Conservation (phyloP, 2,113 vertebrate species). For the Siphamia tubifer region DNA sequence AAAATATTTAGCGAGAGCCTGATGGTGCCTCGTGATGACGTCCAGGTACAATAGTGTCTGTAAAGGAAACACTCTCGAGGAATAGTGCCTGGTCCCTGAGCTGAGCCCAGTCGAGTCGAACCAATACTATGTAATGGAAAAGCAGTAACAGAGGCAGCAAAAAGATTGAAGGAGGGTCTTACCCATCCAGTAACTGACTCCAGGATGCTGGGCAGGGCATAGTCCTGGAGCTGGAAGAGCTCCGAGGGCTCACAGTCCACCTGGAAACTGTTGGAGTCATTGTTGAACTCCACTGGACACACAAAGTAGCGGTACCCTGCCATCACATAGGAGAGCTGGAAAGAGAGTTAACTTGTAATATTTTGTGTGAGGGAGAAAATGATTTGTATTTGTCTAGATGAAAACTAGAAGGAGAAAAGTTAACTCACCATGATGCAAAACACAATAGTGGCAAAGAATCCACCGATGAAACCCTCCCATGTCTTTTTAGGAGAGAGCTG, state of each 20-base stretch:
- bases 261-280: conserved; percentile 94
- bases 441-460: conserved; percentile 92
- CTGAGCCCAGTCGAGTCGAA: too few species aligned
- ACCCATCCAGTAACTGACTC: conserved; percentile 93
- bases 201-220: conserved; percentile 85
- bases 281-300: conserved; percentile 98
- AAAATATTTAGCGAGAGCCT: too few species aligned
- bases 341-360: background rate
- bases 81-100: too few species aligned
- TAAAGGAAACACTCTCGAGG: too few species aligned
- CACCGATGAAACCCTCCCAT: conserved; percentile 98
- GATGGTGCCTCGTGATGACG: too few species aligned
- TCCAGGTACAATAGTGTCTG: too few species aligned
- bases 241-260: conserved; percentile 94
- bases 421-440: conserved; percentile 91
- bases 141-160: too few species aligned
- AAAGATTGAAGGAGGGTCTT: conserved; percentile 18
- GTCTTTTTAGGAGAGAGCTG: conserved; percentile 99
- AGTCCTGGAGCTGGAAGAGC: conserved; percentile 94
- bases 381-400: background rate
- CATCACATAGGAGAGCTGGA: conserved; percentile 95
- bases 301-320: conserved; percentile 94
- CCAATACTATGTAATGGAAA: too few species aligned
- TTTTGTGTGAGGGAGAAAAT: background rate
- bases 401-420: background rate